Evolutionary conservation across 2,797 vertebrate species (phyloP), one percentile per base, ranked within the genome.

Genomic region (Gadopsis marmoratus): DNA sequence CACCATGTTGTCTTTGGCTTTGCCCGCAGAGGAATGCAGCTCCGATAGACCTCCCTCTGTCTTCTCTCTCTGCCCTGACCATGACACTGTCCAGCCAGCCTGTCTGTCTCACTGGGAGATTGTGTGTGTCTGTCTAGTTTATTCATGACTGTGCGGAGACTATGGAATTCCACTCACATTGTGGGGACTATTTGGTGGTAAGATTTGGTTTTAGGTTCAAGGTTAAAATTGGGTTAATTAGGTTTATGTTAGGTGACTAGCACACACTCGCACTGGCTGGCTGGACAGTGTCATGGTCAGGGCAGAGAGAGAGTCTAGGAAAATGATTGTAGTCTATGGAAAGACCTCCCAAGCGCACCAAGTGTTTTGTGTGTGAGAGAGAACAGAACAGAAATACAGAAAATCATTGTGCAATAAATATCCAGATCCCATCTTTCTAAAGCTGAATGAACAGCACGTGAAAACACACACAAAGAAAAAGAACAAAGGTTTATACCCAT

Each of bases 11-110:
- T 45, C 59, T 67, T 81, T 81, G 77, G 64, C 70, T 79, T 62
- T 71, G 29, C 39, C 66, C 78, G 23, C 73, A 79, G 55, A 82
- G 71, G 79, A 89, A 86, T 83, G 81, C 58, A 50, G 72, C 76
- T 79, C n/a, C 73, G 59, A 81, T 74, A 73, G 73, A 66, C 63
- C 71, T 53, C 73, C 76, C 7, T 79, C 87, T 79, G 80, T 80
- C 69, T 68, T 13, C 64, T 53, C 65, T 47, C 12, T 59, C 61
- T 80, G 68, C 35, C 47, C 78, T 8, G 37, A 64, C 59, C 41
- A 4, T 72, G 77, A 78, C 83, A 72, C 76, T 71, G 73, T 80
- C 74, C 81, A 79, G 71, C 43, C 45, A 48, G 59, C 75, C 9
- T 54, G 69, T 75, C 55, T 61, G 51, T 62, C 47, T 62, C 29